phyloP scores from a whole-genome alignment of 2,888 invertebrate species.

The Diadegma fenestrale region DNA sequence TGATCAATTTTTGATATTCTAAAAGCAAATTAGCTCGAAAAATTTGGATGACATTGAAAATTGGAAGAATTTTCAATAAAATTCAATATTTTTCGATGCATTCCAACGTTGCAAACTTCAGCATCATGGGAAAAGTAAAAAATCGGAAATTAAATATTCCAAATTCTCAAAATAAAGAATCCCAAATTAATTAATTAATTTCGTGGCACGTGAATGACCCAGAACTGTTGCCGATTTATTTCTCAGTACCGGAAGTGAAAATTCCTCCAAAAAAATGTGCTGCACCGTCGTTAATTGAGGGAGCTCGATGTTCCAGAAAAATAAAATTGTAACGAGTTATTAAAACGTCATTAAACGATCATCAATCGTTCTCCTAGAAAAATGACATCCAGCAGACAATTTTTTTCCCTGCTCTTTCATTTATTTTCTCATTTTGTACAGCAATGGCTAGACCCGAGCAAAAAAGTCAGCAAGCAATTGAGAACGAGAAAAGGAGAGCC shows the following conservation, averaged over 20 bases:
- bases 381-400: background rate
- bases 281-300: background rate
- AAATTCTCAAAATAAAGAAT: too few relatives aligned
- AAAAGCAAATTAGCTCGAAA: too few relatives aligned
- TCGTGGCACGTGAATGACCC: too few relatives aligned
- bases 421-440: slow-evolving; percentile 82
- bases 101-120: too few relatives aligned
- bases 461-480: slow-evolving; percentile 94
- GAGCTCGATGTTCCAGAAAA: background rate
- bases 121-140: too few relatives aligned
- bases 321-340: background rate
- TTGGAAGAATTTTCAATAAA: too few relatives aligned
- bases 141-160: too few relatives aligned
- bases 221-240: background rate
- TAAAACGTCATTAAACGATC: background rate
- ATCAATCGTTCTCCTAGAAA: background rate
- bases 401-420: background rate
- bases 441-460: slow-evolving; percentile 98
- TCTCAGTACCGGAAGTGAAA: background rate
- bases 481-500: slow-evolving; percentile 87
- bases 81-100: too few relatives aligned
- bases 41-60: too few relatives aligned
- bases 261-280: background rate
- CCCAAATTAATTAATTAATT: too few relatives aligned
- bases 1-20: too few relatives aligned